Evolutionary conservation across 2,113 vertebrate species (phyloP), one percentile per base, ranked within the genome.

Genomic region (Anseranas semipalmata): DNA sequence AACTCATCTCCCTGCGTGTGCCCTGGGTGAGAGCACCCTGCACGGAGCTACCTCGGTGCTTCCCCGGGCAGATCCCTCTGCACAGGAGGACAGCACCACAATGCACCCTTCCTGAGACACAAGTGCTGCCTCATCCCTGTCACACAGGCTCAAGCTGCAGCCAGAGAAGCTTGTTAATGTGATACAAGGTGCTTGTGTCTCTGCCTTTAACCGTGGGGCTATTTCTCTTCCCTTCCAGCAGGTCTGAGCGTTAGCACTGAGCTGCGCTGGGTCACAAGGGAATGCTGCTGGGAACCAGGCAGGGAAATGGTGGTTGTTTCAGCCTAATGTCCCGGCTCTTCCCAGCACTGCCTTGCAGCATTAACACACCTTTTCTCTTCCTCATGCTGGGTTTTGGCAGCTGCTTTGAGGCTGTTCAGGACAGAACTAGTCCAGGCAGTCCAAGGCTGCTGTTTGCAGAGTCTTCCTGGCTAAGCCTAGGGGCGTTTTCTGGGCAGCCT

Each of bases 401-500:
- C 62, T 87, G 66, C 58, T 87, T 72, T 91, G 58, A 63, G 90
- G 46, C 39, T 78, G 77, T 85, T 89, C 80, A 85, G 52, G 91
- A 94, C 84, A 85, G 77, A 95, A 91, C 89, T 58, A 85, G 94
- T 85, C 81, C 62, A 93, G 93, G 94, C 95, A 91, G 91, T 82
- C 56, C 33, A 59, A 82, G 70, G 73, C 93, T 94, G 94, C 77
- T 94, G 16, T 56, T 95, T 67, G 60, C 94, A 85, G 80, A 58
- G 52, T 52, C 46, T 87, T 71, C 52, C 80, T 82, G 58, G 28
- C 66, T 89, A n/a, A 95, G 74, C 76, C 80, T 30, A 63, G 73
- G 10, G 18, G 43, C 7, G 0, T 89, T 95, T 68, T 94, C 80
- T 87, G 77, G 84, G 70, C 60, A 91, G 65, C 65, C 48, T 79